Evolutionary conservation across 2,113 vertebrate species (phyloP).

Genomic region (Aviceda subcristata): DNA sequence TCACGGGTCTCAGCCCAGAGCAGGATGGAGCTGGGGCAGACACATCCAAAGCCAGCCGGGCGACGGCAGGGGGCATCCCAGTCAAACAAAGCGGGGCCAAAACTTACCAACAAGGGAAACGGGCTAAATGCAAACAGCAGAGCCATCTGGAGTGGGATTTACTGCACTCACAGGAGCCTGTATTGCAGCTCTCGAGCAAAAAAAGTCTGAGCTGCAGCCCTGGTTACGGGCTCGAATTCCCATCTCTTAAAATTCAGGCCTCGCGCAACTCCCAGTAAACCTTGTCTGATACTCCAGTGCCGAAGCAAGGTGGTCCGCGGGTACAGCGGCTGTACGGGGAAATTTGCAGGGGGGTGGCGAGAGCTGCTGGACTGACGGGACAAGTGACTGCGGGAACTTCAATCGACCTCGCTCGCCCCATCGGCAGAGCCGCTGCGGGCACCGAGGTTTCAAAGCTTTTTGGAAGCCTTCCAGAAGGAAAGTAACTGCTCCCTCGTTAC

Average conservation of each 20-base stretch:
- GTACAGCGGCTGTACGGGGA: fast-evolving
- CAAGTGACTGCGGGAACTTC: neutral
- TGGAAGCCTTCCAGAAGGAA: neutral
- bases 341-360: fast-evolving
- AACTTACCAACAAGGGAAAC: neutral
- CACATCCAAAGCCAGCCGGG: neutral
- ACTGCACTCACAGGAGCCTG: neutral
- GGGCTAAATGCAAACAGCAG: neutral
- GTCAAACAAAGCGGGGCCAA: neutral
- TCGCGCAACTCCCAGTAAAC: neutral
- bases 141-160: neutral
- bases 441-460: neutral
- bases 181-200: neutral
- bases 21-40: neutral
- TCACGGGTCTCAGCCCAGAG: neutral
- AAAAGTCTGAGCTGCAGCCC: neutral
- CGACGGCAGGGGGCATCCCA: neutral
- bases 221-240: fast-evolving
- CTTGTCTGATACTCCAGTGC: neutral
- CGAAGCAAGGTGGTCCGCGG: fast-evolving
- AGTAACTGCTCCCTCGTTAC: neutral
- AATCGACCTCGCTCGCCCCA: fast-evolving
- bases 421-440: fast-evolving
- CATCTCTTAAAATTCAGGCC: neutral
- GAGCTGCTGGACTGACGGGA: neutral